phyloP scores from a whole-genome alignment of 1,140 invertebrate genomes.

The Drosophila cardini region DNA sequence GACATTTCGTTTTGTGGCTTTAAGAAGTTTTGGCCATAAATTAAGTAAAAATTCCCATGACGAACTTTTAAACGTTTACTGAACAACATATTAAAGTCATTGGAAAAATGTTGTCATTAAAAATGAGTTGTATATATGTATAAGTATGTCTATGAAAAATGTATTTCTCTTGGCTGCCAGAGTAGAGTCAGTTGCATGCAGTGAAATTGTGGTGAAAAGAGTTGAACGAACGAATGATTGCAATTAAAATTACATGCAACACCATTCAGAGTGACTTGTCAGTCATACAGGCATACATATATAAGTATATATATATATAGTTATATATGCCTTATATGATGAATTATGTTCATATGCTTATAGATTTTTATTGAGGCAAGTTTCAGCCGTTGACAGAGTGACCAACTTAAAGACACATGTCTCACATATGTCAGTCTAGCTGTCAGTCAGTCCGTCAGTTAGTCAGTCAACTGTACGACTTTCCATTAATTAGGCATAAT shows the following conservation, averaged over 20 bases:
- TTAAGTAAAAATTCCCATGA: not conserved
- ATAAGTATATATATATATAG: not conserved
- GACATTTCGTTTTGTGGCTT: conserved; percentile 5
- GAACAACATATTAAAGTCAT: conserved; percentile 61
- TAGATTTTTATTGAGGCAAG: conserved; percentile 76
- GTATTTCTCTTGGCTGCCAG: conserved; percentile 55
- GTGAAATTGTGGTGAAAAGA: conserved; percentile 25
- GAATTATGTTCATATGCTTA: conserved; percentile 29
- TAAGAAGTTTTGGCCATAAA: conserved; percentile 16
- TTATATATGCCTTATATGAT: conserved; percentile 1
- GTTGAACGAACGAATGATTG: conserved; percentile 75
- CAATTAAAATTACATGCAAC: conserved; percentile 76
- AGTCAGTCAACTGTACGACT: conserved; percentile 42
- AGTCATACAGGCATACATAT: conserved; percentile 52
- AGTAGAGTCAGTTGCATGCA: conserved; percentile 33
- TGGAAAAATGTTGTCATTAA: conserved; percentile 61
- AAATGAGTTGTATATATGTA: conserved; percentile 48
- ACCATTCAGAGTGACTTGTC: conserved; percentile 69
- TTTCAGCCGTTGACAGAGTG: conserved; percentile 68
- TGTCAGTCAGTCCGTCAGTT: conserved; percentile 31
- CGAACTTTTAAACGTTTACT: conserved; percentile 22
- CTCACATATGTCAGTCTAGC: conserved; percentile 71
- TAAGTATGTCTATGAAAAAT: conserved; percentile 66
- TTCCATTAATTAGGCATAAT: conserved; percentile 83
- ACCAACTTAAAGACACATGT: conserved; percentile 79